Evolutionary conservation across 2,888 invertebrate species (phyloP).

Genomic region (Caenorhabditis virilis): DNA sequence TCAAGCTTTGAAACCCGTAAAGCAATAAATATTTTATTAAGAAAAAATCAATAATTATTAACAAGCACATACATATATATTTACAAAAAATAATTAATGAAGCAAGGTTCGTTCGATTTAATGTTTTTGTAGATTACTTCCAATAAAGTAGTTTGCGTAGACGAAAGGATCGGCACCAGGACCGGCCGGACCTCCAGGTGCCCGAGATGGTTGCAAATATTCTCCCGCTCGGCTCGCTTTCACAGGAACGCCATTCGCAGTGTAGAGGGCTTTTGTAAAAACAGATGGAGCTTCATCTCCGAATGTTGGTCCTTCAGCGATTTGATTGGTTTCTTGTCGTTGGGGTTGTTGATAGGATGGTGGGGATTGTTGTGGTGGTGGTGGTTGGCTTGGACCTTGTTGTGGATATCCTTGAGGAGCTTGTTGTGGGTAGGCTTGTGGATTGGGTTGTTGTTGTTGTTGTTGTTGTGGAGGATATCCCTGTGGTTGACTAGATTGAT

Average conservation of each 20-base stretch:
- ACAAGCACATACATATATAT: too few relatives aligned
- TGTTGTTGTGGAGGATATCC: background rate
- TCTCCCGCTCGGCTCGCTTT: conserved; percentile 28
- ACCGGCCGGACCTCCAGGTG: conserved; percentile 13
- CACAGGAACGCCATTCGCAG: conserved; percentile 18
- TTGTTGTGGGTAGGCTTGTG: background rate
- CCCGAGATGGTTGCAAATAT: conserved; percentile 18
- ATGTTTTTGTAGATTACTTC: conserved; percentile 29
- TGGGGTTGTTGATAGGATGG: background rate
- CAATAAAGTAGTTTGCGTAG: conserved; percentile 40
- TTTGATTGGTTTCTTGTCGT: background rate
- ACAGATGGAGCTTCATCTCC: conserved; percentile 33
- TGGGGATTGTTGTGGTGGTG: conserved; percentile 13
- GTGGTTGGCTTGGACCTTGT: conserved; percentile 12
- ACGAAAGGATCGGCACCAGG: conserved; percentile 23
- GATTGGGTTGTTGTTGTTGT: background rate
- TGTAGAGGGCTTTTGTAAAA: conserved; percentile 28
- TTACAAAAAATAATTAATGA: too few relatives aligned
- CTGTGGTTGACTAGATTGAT: background rate
- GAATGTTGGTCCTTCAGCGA: conserved; percentile 6
- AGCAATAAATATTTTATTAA: too few relatives aligned
- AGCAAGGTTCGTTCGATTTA: background rate
- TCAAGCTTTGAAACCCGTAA: too few relatives aligned
- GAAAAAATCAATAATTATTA: too few relatives aligned
- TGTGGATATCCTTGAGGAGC: conserved; percentile 1